A percentile compares a stretch with the other conserved stretches of the same genome.
Evolutionary conservation across 1,140 invertebrate genomes (phyloP).

Genomic region (Drosophila chauvacae): DNA sequence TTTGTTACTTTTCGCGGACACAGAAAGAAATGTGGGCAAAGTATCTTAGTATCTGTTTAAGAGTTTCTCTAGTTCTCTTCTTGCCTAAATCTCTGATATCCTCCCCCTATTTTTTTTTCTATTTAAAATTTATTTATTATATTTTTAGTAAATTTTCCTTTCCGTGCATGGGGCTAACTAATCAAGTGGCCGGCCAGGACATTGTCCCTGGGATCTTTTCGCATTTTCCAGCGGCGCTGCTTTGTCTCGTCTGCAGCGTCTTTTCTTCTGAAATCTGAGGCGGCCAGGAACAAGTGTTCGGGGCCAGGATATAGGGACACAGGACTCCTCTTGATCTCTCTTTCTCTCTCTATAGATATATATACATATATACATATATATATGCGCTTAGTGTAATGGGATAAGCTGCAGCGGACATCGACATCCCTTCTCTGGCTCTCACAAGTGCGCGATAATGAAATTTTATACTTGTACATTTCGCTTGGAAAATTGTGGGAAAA

Average conservation of each 20-base stretch:
- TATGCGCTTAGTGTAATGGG: constrained; percentile 77
- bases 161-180: constrained; percentile 22
- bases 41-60: background rate
- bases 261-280: constrained; percentile 63
- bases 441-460: constrained; percentile 70
- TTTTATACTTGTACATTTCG: constrained; percentile 71
- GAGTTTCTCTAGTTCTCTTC: background rate
- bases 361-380: constrained; percentile 22
- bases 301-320: background rate
- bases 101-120: background rate
- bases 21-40: background rate
- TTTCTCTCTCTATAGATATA: background rate
- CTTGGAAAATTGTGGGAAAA: constrained; percentile 76
- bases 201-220: constrained; percentile 58
- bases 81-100: background rate
- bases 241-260: constrained; percentile 24
- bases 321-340: constrained; percentile 12
- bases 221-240: constrained; percentile 35
- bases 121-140: background rate
- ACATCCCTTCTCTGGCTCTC: constrained; percentile 6
- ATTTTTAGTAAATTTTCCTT: background rate
- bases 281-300: constrained; percentile 57
- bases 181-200: constrained; percentile 63
- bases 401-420: constrained; percentile 54
- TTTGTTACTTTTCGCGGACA: constrained; percentile 11